phyloP scores from a whole-genome alignment of 2,113 vertebrate species.

The Hyla sarda region DNA sequence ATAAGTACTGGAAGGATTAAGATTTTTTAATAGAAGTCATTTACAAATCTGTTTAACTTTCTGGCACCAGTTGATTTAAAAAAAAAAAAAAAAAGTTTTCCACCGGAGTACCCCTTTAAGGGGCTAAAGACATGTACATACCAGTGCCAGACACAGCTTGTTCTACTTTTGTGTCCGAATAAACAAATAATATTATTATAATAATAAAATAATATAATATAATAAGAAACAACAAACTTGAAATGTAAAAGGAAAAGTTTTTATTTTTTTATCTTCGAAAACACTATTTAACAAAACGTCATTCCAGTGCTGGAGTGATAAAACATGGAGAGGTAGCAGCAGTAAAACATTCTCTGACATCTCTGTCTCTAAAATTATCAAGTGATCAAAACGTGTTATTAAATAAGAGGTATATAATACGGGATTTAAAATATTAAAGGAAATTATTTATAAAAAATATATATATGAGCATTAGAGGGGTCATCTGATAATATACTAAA shows the following conservation, averaged over 20 bases:
- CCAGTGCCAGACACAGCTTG: too few relatives aligned
- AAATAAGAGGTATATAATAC: constrained; percentile 19
- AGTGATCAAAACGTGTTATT: constrained; percentile 26
- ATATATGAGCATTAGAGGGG: too few relatives aligned
- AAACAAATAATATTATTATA: too few relatives aligned
- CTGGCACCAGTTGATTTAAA: too few relatives aligned
- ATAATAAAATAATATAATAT: too few relatives aligned
- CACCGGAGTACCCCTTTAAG: too few relatives aligned
- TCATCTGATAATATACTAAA: background rate
- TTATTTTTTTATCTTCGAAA: background rate
- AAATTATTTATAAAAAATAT: background rate
- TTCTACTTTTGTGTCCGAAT: too few relatives aligned
- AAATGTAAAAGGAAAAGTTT: background rate
- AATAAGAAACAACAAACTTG: background rate
- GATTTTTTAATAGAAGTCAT: too few relatives aligned
- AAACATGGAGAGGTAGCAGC: background rate
- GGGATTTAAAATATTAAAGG: background rate
- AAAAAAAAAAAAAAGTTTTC: too few relatives aligned
- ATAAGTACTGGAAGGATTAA: too few relatives aligned
- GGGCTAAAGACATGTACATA: too few relatives aligned
- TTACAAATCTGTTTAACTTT: too few relatives aligned
- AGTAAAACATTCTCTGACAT: background rate
- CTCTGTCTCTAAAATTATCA: constrained; percentile 17
- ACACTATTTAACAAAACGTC: background rate
- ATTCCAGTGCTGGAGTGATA: background rate